These are phyloP conservation scores for Drosophila planitibia DNA, from an alignment of 2,888 invertebrate species.

Conservation along the genomic window DNA sequence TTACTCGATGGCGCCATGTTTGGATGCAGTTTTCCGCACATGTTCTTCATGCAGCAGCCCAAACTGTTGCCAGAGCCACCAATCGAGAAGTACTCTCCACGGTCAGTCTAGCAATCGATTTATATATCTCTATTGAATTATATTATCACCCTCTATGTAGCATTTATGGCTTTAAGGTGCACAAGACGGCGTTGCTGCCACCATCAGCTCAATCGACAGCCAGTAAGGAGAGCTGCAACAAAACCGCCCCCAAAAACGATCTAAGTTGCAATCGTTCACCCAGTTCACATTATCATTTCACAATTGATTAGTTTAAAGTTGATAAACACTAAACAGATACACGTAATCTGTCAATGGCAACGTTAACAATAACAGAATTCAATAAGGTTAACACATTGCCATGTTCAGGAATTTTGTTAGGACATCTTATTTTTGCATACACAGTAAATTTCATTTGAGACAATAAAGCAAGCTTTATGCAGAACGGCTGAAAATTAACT, in stretches of 20 bases:
- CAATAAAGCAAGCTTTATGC: background rate
- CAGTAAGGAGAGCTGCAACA: background rate
- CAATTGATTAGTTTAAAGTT: background rate
- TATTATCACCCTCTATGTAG: conserved; percentile 10
- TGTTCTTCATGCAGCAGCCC: conserved; percentile 65
- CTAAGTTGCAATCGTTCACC: background rate
- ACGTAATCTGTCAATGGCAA: background rate
- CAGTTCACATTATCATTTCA: background rate
- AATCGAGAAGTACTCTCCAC: conserved; percentile 42
- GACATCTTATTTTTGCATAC: background rate
- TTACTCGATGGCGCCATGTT: conserved; percentile 61
- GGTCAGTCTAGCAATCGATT: conserved; percentile 35
- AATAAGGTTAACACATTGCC: background rate
- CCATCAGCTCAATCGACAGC: background rate
- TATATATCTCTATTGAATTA: background rate
- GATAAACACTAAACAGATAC: background rate
- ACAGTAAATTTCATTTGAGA: background rate
- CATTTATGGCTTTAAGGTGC: conserved; percentile 53
- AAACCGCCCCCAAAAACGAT: background rate
- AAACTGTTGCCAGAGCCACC: conserved; percentile 39
- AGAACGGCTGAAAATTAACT: conserved; percentile 1
- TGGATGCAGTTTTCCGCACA: conserved; percentile 57
- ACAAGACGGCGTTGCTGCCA: conserved; percentile 33
- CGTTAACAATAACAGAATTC: background rate
- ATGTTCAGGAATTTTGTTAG: background rate